Percentiles rank a stretch among this genome's conserved stretches.
Evolutionary conservation across 23 tunicate species (phyloP).

Genomic region (Phallusia fumigata): DNA sequence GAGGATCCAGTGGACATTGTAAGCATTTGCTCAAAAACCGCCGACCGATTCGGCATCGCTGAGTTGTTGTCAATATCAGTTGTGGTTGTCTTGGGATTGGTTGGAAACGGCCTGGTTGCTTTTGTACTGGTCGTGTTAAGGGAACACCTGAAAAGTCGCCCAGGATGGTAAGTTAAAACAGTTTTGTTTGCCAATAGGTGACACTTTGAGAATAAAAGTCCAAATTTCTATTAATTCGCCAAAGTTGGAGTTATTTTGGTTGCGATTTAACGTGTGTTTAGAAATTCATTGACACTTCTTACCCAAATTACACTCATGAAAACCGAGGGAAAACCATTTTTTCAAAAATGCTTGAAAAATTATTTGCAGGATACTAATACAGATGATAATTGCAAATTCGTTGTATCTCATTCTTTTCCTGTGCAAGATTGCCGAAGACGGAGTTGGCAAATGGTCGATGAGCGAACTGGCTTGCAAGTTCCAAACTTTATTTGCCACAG

Average conservation of each 20-base stretch:
- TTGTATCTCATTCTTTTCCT: slow-evolving; percentile 12
- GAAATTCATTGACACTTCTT: too few relatives aligned
- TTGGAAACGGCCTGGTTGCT: slow-evolving; percentile 10
- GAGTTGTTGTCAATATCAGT: not conserved
- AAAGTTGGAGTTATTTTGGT: too few relatives aligned
- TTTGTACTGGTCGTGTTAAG: slow-evolving; percentile 4
- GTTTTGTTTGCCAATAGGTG: too few relatives aligned
- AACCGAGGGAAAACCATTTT: too few relatives aligned
- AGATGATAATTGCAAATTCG: slow-evolving; percentile 13
- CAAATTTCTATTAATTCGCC: too few relatives aligned
- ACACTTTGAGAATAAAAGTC: too few relatives aligned
- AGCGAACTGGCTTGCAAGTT: not conserved
- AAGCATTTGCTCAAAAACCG: not conserved
- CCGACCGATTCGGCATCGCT: not conserved
- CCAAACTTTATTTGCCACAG: not conserved
- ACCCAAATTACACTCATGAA: too few relatives aligned
- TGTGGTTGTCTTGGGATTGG: slow-evolving; percentile 4
- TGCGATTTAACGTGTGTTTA: too few relatives aligned
- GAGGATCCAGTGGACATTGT: not conserved
- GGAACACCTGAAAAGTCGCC: not conserved
- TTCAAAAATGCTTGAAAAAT: too few relatives aligned
- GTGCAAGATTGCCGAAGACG: not conserved
- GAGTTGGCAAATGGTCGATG: slow-evolving; percentile 20
- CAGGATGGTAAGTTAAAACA: slow-evolving; percentile 8
- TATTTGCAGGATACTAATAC: slow-evolving; percentile 12